Evolutionary conservation across 2,113 vertebrate genomes (phyloP), one percentile per base, ranked within the genome.

Genomic region (Athene noctua): DNA sequence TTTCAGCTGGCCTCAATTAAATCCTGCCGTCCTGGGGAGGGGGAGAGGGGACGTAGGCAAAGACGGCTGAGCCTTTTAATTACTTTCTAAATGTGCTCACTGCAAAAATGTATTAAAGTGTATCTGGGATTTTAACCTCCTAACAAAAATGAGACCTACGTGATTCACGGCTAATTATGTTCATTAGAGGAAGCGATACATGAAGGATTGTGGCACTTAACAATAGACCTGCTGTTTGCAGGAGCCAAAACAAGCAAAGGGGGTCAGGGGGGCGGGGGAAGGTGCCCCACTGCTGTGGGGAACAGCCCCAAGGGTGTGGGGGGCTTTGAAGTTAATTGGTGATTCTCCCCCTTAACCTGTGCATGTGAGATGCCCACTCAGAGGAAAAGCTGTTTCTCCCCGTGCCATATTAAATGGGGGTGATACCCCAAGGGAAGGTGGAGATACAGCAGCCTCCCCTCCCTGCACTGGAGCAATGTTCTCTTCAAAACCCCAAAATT

Each of bases 1-100:
- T 95, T 94, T 97, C 94, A 59, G 29, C 82, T 73, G 97, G 96
- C 96, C 97, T 95, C 97, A 96, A 96, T 98, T 97, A 98, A 97
- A 96, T 94, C 88, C 94, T 40, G 62, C 88, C 75, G 34, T 72
- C 14, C 15, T 6, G 3, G 54, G 59, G 87, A 77, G 88, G 20
- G 63, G 61, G 80, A 86, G 71, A 86, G 63, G 81, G 57, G 84
- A 68, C 46, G 36, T 6, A 65, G 92, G 54, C 72, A 86, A 26
- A 81, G 87, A 9, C 16, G 32, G 51, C 93, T 17, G 44, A 91
- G 94, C 93, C 94, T 96, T 96, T 97, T 98, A 97, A 98, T 97
- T 97, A 96, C 97, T 95, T 97, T 97, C 93, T 81, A 91, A 97
- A 97, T 92, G 90, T 9, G 49, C 94, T 95, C 88, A 5, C 82